Percentiles rank a stretch among this genome's conserved stretches.
These are phyloP conservation scores for Seison nebaliae DNA, from an alignment of 1,140 invertebrate genomes.

Conservation along the genomic window DNA sequence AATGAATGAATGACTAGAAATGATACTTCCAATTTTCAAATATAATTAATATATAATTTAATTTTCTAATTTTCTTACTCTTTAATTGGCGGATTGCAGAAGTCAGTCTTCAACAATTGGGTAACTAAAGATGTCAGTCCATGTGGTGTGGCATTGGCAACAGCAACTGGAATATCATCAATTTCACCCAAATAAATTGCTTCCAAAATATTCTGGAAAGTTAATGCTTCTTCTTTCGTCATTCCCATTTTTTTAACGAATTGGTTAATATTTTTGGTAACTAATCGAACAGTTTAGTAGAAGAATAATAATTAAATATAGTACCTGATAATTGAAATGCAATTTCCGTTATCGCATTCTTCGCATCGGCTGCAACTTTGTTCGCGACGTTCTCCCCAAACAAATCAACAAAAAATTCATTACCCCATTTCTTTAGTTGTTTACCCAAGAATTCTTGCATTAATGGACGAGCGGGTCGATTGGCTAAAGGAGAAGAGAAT, in stretches of 20 bases:
- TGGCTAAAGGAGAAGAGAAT: slow-evolving; percentile 1
- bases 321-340: slow-evolving; percentile 7
- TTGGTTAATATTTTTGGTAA: slow-evolving; percentile 3
- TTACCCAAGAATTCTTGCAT: slow-evolving; percentile 2
- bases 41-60: too few species aligned
- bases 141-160: neutral
- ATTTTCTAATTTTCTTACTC: too few species aligned
- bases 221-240: neutral
- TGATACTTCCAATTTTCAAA: too few species aligned
- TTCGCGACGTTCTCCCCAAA: slow-evolving; percentile 7
- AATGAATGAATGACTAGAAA: too few species aligned
- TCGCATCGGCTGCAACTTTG: neutral
- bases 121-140: neutral
- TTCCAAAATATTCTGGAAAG: neutral
- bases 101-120: too few species aligned
- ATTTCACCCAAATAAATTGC: neutral
- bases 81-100: too few species aligned
- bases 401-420: slow-evolving; percentile 9
- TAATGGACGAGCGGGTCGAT: slow-evolving; percentile 8
- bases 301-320: neutral
- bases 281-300: neutral
- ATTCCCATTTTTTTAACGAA: slow-evolving; percentile 8
- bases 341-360: slow-evolving; percentile 6
- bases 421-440: slow-evolving; percentile 3
- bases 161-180: neutral